Base-by-base conservation (phyloP, 1,140 invertebrate species). In the Arctopsyche grandis region DNA sequence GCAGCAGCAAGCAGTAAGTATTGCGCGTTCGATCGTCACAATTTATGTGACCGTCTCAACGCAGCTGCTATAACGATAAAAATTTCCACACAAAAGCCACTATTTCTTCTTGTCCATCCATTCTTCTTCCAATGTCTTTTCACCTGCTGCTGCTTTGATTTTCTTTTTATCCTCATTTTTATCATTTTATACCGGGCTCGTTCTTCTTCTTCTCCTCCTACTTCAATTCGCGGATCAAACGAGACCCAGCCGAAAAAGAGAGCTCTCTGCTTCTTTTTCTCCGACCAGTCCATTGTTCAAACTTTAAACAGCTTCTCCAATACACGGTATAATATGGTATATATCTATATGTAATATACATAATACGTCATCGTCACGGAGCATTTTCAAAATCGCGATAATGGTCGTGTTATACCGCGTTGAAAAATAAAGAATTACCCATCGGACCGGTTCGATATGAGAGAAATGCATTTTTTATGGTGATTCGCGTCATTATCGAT, bases 71-170 rank as follows among this genome's bases (percentile, higher is more conserved):
- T 69, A 60, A 44, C 71, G 52, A 79, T 74, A 79, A 70, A 79
- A 79, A 79, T 79, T 75, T 79, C 78, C 78, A 79, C 78, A 79
- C 78, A 79, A 79, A 79, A 79, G 78, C 71, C 71, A 79, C 78
- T 79, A 79, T 79, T 79, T 79, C 78, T 79, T 79, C 48, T 79
- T 69, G 63, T 63, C 63, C 71, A 44, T 77, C 76, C 76, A 76
- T 76, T 38, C 74, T 76, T 76, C 56, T 76, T 63, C 56, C 12
- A 16, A 0, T 76, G 74, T 76, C 76, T 77, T 70, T 77, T 69
- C 76, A 77, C 76, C 76, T 77, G 10, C 48, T 14, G 16, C 10
- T 52, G 12, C 48, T 52, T 52, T 52, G 48, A 14, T 16, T 52
- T 14, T 16, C 48, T 52, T 52, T 52, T 52, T 16, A 14, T 52